Evolutionary conservation across 2,888 invertebrate species (phyloP).

Genomic region (Ferdinandea cuprea): DNA sequence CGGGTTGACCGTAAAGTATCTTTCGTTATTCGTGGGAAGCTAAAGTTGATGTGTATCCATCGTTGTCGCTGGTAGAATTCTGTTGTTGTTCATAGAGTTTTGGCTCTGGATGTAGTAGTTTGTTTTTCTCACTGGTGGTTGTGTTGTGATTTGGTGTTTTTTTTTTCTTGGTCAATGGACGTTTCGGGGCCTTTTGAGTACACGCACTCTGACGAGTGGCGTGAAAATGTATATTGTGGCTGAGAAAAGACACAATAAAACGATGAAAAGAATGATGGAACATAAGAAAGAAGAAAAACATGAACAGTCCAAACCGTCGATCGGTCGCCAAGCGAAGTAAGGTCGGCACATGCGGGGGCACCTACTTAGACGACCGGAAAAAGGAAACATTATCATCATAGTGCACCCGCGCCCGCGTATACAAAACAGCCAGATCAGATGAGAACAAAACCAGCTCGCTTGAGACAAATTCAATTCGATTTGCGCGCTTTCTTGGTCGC

Average conservation of each 20-base stretch:
- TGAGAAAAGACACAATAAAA: constrained; percentile 22
- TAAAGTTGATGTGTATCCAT: constrained; percentile 60
- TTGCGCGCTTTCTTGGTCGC: constrained; percentile 22
- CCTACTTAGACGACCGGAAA: constrained; percentile 65
- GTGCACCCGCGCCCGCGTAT: constrained; percentile 1
- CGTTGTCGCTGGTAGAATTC: constrained; percentile 1
- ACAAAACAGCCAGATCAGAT: not conserved
- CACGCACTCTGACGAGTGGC: constrained; percentile 30
- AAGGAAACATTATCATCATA: constrained; percentile 64
- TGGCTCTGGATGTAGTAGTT: constrained; percentile 2
- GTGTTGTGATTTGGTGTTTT: too few species aligned
- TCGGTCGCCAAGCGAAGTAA: constrained; percentile 18
- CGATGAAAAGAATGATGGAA: constrained; percentile 20
- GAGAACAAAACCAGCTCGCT: constrained; percentile 4
- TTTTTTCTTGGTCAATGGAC: constrained; percentile 66
- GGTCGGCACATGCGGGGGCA: constrained; percentile 39
- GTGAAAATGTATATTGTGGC: constrained; percentile 10
- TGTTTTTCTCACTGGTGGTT: not conserved
- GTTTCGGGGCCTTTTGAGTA: constrained; percentile 49
- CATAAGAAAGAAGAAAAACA: constrained; percentile 29
- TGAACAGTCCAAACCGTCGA: constrained; percentile 22
- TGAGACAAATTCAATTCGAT: constrained; percentile 42
- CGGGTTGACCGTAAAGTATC: constrained; percentile 58
- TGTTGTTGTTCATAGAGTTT: too few species aligned
- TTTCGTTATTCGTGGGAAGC: constrained; percentile 65